Base-by-base conservation (phyloP, 1,140 invertebrate genomes). In the Scaptomyza hsui region DNA sequence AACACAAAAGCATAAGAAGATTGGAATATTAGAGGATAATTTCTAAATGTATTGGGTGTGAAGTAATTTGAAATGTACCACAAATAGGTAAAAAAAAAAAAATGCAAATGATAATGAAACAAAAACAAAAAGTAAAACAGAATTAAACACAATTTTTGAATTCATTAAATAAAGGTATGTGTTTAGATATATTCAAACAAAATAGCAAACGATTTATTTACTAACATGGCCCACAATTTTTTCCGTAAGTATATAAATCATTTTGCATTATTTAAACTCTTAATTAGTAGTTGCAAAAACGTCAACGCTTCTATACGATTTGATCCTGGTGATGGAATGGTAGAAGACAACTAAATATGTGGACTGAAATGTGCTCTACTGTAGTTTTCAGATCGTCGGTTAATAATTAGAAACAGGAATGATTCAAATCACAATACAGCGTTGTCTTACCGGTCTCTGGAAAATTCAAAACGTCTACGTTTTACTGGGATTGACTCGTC, bases 101-200 rank as follows among this genome's bases (percentile, higher is more conserved):
- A 57, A 57, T 52, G 45, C 32, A 19, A 39, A 72, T 68, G 48
- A 59, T 56, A 64, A 65, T 42, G 63, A 75, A 75, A 69, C 59
- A 24, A 64, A 71, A 72, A 72, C 29, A 75, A 72, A 75, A 75
- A 47, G 64, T 69, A 77, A 80, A 77, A 75, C 72, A 88, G 82
- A 86, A 88, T 86, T 86, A 78, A 86, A 88, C 82, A 89, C 82
- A 88, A 88, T 88, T 88, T 88, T 88, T 88, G 82, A 88, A 88
- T 88, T 88, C 83, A 88, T 88, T 88, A 88, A 86, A 88, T 89
- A 88, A 88, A 88, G 83, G 83, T 88, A 88, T 88, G 82, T 88
- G 82, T 88, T 88, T 88, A 88, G 82, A 88, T 88, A 88, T 88
- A 88, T 88, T 86, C 73, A 86, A 86, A 86, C 70, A 78, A 88